These are phyloP conservation scores for Rhynchomys soricoides DNA, from an alignment of 2,113 vertebrate genomes.

Conservation along the genomic window DNA sequence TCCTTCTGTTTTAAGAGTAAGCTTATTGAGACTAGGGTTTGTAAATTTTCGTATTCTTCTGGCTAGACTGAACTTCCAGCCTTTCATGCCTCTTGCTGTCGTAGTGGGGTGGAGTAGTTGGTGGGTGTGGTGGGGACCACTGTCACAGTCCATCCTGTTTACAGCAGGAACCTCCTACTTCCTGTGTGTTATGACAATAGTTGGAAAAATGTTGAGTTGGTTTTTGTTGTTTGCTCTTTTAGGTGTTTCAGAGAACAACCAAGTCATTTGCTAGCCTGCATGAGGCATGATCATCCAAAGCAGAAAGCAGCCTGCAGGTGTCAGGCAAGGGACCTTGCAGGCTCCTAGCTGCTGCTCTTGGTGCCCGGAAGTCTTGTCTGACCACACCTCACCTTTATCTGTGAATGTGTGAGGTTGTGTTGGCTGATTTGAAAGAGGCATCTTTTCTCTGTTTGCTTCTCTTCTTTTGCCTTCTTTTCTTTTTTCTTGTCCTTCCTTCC, in stretches of 20 bases:
- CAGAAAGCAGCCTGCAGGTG: not conserved
- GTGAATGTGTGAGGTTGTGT: not conserved
- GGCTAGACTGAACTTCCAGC: not conserved
- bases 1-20: constrained; percentile 8
- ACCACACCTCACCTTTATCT: not conserved
- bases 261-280: not conserved
- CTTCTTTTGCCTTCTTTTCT: not conserved
- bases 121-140: not conserved
- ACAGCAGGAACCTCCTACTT: not conserved
- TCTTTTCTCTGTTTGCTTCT: too few species aligned
- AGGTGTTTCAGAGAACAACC: not conserved
- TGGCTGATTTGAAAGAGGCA: not conserved
- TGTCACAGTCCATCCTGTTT: constrained; percentile 34
- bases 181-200: constrained; percentile 41
- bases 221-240: not conserved
- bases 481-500: too few species aligned
- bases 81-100: not conserved
- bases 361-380: not conserved
- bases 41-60: not conserved
- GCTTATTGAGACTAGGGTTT: not conserved
- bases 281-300: not conserved
- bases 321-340: not conserved
- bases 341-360: not conserved
- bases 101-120: not conserved
- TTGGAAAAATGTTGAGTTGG: not conserved